These are phyloP conservation scores for Ophthalmolycus amberensis DNA, from an alignment of 2,113 vertebrate genomes.

Conservation along the genomic window DNA sequence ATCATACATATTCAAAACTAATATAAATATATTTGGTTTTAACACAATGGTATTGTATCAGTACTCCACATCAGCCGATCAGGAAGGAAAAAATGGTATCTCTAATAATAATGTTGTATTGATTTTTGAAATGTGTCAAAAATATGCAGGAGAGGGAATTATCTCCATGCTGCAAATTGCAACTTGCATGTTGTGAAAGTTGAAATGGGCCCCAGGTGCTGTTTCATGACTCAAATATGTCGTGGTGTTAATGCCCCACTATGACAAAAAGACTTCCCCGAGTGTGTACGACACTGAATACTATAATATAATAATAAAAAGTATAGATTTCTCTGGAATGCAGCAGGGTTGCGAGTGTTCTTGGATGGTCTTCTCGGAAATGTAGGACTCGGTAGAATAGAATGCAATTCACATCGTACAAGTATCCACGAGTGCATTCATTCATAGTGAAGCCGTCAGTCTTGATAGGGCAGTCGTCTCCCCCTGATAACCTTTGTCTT, in stretches of 20 bases:
- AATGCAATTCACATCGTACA: background rate
- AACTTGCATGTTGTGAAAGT: background rate
- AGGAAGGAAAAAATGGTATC: background rate
- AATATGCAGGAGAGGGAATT: background rate
- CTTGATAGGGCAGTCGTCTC: background rate
- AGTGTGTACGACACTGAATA: background rate
- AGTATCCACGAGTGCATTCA: background rate
- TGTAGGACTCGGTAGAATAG: background rate
- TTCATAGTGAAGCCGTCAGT: background rate
- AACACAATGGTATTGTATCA: background rate
- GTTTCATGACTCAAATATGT: background rate
- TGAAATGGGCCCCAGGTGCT: background rate
- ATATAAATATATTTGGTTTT: background rate
- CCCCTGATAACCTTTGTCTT: background rate
- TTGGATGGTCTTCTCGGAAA: background rate
- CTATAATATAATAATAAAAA: too few species aligned
- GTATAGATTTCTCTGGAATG: background rate
- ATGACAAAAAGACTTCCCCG: background rate
- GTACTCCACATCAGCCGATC: background rate
- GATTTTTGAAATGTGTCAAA: background rate
- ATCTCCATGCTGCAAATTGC: background rate
- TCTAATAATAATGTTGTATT: background rate
- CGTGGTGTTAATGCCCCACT: background rate
- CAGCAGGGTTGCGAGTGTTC: background rate
- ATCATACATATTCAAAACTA: background rate